Evolutionary conservation across 2,888 invertebrate species (phyloP).

Genomic region (Caenorhabditis sp.): DNA sequence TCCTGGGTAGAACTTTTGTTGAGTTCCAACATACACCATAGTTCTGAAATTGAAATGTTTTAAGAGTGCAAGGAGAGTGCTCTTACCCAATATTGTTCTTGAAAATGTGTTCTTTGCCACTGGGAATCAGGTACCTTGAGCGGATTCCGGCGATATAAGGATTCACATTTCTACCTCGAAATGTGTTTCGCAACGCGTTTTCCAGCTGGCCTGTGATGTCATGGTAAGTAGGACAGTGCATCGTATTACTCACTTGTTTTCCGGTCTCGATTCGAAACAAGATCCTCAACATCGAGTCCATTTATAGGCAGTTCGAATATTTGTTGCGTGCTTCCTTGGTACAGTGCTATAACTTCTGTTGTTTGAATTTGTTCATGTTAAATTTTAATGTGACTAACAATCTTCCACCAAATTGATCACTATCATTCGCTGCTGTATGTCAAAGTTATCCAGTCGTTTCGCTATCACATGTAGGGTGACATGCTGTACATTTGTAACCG

Average conservation of each 20-base stretch:
- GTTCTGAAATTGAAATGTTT: slow-evolving; percentile 52
- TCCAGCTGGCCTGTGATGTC: slow-evolving; percentile 75
- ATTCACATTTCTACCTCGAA: slow-evolving; percentile 79
- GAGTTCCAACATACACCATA: slow-evolving; percentile 72
- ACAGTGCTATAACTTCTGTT: slow-evolving; percentile 60
- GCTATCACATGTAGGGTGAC: slow-evolving; percentile 81
- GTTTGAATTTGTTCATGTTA: not conserved
- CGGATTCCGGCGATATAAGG: slow-evolving; percentile 79
- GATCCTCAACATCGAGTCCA: slow-evolving; percentile 79
- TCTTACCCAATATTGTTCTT: slow-evolving; percentile 67
- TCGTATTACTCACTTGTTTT: slow-evolving; percentile 67
- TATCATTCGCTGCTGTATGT: slow-evolving; percentile 77
- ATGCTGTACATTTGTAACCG: slow-evolving; percentile 77
- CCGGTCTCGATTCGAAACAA: slow-evolving; percentile 73
- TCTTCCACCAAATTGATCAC: slow-evolving; percentile 78
- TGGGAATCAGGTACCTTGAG: slow-evolving; percentile 65
- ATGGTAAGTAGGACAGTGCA: slow-evolving; percentile 7
- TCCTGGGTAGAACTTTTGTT: slow-evolving; percentile 71
- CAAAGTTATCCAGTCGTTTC: slow-evolving; percentile 78
- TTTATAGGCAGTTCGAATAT: slow-evolving; percentile 75
- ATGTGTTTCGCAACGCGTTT: slow-evolving; percentile 75
- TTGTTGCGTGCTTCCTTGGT: slow-evolving; percentile 72
- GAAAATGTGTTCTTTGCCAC: slow-evolving; percentile 66
- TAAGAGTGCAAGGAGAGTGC: not conserved
- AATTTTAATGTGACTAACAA: slow-evolving; percentile 64